Evolutionary conservation across 2,113 vertebrate genomes (phyloP).

Genomic region (Melanostigma gelatinosum): DNA sequence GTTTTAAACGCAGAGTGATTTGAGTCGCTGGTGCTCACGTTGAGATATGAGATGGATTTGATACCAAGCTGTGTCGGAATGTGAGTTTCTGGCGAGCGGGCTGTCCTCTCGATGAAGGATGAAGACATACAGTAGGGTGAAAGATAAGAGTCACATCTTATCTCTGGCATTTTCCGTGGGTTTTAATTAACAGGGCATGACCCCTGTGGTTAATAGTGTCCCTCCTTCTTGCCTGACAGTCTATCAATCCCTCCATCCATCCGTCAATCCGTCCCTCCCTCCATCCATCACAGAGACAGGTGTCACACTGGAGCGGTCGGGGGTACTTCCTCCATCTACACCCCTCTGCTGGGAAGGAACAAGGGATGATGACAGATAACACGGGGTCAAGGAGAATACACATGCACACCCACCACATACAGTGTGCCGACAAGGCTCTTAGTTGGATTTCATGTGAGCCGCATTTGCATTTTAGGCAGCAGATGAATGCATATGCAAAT

Average conservation of each 20-base stretch:
- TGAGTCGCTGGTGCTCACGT: background rate
- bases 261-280: slow-evolving; percentile 57
- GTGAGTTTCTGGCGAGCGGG: background rate
- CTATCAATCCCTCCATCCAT: slow-evolving; percentile 69
- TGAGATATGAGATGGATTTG: slow-evolving; percentile 12
- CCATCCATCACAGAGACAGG: slow-evolving; percentile 76
- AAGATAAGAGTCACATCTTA: slow-evolving; percentile 46
- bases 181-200: slow-evolving; percentile 74
- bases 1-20: slow-evolving; percentile 15
- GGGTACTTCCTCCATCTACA: slow-evolving; percentile 73
- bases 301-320: slow-evolving; percentile 69
- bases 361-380: slow-evolving; percentile 76
- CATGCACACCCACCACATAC: slow-evolving; percentile 45
- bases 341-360: slow-evolving; percentile 66
- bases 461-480: slow-evolving; percentile 77
- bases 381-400: slow-evolving; percentile 73
- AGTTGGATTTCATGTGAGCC: slow-evolving; percentile 59
- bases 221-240: slow-evolving; percentile 61
- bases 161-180: slow-evolving; percentile 30
- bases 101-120: background rate
- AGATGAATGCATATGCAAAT: slow-evolving; percentile 78
- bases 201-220: slow-evolving; percentile 69
- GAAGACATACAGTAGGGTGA: slow-evolving; percentile 27
- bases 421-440: slow-evolving; percentile 66
- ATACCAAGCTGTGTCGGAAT: slow-evolving; percentile 8